A percentile compares a stretch with the other conserved stretches of the same genome.
phyloP scores from a whole-genome alignment of 92 coral and sea anemone genomes.

The Epizoanthus rinbou region DNA sequence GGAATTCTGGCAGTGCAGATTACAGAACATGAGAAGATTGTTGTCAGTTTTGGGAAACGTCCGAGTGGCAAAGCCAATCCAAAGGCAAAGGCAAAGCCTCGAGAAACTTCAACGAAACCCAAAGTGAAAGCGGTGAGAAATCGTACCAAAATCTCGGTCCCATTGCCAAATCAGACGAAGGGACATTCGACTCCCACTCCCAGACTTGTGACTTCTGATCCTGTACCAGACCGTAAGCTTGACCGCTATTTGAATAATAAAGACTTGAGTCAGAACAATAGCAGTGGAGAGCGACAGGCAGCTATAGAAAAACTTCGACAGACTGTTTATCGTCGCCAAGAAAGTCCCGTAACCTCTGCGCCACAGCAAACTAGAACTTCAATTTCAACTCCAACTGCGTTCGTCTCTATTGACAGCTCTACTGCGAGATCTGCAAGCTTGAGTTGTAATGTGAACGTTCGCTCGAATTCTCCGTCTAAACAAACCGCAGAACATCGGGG shows the following conservation, averaged over 20 bases:
- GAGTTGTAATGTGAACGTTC: neutral
- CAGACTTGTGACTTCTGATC: slow-evolving; percentile 11
- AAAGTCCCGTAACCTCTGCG: neutral
- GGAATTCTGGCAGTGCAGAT: slow-evolving; percentile 91
- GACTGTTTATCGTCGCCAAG: slow-evolving; percentile 26
- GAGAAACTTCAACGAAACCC: slow-evolving; percentile 27
- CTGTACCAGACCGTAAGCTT: slow-evolving; percentile 16
- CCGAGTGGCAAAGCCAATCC: slow-evolving; percentile 22
- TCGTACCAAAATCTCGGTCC: slow-evolving; percentile 2
- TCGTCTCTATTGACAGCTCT: neutral
- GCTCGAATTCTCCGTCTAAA: neutral
- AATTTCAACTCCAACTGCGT: neutral
- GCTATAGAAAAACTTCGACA: slow-evolving; percentile 13
- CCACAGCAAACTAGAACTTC: neutral
- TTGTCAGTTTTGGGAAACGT: slow-evolving; percentile 59
- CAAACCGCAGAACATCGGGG: neutral
- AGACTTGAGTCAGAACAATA: slow-evolving; percentile 17
- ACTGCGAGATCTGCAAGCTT: slow-evolving; percentile 7
- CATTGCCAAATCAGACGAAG: slow-evolving; percentile 14
- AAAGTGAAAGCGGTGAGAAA: slow-evolving; percentile 23
- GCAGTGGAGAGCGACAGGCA: slow-evolving; percentile 26
- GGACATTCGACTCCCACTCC: slow-evolving; percentile 18
- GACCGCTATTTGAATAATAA: slow-evolving; percentile 40
- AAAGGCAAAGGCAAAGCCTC: slow-evolving; percentile 5
- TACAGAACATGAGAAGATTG: slow-evolving; percentile 86